A percentile compares a stretch with the other conserved stretches of the same genome.
phyloP scores from a whole-genome alignment of 2,113 vertebrate genomes.

The Dicaeum eximium region DNA sequence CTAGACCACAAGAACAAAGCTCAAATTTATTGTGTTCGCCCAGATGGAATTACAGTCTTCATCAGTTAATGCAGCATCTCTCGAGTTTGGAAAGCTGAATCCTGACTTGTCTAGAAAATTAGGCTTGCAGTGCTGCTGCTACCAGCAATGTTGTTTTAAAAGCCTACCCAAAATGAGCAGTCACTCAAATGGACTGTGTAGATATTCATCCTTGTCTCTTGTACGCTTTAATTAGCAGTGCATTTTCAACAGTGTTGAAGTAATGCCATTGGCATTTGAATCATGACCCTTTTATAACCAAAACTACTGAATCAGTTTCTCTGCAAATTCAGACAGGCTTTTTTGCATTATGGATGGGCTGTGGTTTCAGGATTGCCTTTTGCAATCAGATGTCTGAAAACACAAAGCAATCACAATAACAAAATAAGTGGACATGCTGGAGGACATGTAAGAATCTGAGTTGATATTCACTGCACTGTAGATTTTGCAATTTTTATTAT shows the following conservation, averaged over 20 bases:
- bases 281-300: not conserved
- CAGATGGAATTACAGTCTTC: constrained; percentile 43
- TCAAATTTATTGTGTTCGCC: not conserved
- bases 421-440: not conserved
- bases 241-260: not conserved
- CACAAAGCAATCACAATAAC: not conserved
- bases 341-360: not conserved
- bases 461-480: not conserved
- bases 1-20: not conserved
- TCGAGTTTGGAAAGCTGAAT: constrained; percentile 7
- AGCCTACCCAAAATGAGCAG: not conserved
- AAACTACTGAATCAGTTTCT: not conserved
- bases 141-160: not conserved
- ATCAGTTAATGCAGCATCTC: constrained; percentile 32
- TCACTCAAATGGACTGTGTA: not conserved
- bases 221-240: not conserved
- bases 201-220: not conserved
- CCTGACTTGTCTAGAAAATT: not conserved
- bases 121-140: not conserved
- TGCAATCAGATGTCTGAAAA: not conserved
- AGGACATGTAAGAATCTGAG: not conserved
- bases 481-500: not conserved
- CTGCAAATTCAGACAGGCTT: not conserved
- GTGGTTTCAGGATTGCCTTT: not conserved
- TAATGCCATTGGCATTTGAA: not conserved